Conservation (phyloP, 2,113 vertebrate species). For the Prolemur simus region DNA sequence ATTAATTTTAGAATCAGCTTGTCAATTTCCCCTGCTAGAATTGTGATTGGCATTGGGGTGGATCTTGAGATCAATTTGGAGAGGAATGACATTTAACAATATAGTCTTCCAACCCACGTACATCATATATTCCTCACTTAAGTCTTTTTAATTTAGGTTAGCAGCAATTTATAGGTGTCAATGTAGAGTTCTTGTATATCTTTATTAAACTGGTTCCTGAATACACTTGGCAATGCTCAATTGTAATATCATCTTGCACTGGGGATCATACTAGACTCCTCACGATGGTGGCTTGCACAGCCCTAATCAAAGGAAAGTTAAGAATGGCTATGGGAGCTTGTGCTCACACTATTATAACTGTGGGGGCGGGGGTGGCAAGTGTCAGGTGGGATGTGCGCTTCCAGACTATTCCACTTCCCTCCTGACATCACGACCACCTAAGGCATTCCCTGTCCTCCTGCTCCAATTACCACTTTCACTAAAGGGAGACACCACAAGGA, state of each 20-base stretch:
- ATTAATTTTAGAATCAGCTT: background rate
- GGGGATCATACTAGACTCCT: background rate
- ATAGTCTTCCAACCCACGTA: background rate
- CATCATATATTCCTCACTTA: background rate
- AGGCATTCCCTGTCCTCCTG: background rate
- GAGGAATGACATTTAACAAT: background rate
- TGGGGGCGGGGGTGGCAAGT: fast-evolving
- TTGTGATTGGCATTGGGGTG: background rate
- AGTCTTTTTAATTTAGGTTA: background rate
- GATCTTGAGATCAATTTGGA: background rate
- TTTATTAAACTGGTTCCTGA: background rate
- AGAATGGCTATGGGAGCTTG: too few relatives aligned
- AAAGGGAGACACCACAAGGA: fast-evolving
- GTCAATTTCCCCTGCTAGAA: background rate
- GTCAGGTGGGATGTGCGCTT: background rate
- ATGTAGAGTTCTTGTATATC: background rate
- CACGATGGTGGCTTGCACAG: background rate
- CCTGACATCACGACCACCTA: background rate
- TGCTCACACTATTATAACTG: background rate
- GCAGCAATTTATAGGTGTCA: background rate
- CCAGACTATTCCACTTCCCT: background rate
- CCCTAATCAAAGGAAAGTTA: too few relatives aligned
- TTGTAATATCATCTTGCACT: background rate
- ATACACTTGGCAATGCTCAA: background rate
- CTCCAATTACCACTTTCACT: background rate